phyloP scores from a whole-genome alignment of 2,797 vertebrate genomes.

The Gobio occitaniae region DNA sequence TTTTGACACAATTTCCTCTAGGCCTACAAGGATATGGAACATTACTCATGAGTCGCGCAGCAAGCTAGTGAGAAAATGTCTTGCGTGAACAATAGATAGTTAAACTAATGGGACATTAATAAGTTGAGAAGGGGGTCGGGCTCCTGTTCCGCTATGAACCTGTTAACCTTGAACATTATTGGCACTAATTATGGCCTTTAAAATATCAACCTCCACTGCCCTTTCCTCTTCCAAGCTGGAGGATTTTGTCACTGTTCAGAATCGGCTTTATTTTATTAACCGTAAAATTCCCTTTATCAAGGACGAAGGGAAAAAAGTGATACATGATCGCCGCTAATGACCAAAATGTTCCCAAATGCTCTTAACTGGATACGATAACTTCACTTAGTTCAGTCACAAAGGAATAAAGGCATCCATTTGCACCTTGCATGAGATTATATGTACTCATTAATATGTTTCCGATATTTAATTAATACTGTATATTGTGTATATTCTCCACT shows the following conservation, averaged over 20 bases:
- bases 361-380: constrained; percentile 25
- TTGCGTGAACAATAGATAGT: constrained; percentile 62
- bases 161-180: constrained; percentile 67
- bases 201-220: constrained; percentile 61
- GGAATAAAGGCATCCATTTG: constrained; percentile 30
- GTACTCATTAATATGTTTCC: constrained; percentile 42
- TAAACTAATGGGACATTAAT: constrained; percentile 72
- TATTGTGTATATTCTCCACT: constrained; percentile 37
- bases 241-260: constrained; percentile 72
- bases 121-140: constrained; percentile 61
- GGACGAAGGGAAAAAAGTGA: constrained; percentile 12
- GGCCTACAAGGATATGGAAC: constrained; percentile 70
- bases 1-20: constrained; percentile 77
- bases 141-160: constrained; percentile 61
- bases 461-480: constrained; percentile 40
- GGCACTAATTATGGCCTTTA: constrained; percentile 62
- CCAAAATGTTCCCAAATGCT: constrained; percentile 53
- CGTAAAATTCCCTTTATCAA: constrained; percentile 63
- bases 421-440: constrained; percentile 27
- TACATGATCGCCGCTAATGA: constrained; percentile 12
- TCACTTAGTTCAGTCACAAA: constrained; percentile 35
- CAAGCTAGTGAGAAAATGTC: constrained; percentile 54
- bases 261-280: constrained; percentile 70
- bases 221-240: constrained; percentile 63
- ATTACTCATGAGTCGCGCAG: constrained; percentile 62